Percentiles rank a stretch among this genome's conserved stretches.
These are phyloP conservation scores for Trachymyrmex cornetzi DNA, from an alignment of 1,140 invertebrate species.

Conservation along the genomic window DNA sequence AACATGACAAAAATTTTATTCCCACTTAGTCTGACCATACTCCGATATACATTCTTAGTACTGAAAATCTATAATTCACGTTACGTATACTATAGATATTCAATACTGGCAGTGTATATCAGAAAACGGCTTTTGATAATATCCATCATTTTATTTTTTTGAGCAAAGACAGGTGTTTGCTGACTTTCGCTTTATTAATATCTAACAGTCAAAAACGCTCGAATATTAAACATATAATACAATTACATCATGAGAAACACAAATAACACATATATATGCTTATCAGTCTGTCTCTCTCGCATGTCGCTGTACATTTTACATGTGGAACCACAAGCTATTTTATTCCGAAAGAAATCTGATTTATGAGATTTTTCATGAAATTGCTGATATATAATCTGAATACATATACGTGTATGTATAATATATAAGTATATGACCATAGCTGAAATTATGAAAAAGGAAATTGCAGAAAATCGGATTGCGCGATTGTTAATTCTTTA, in stretches of 20 bases:
- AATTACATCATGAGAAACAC: slow-evolving; percentile 35
- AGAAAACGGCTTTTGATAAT: background rate
- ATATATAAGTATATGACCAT: background rate
- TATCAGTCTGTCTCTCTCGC: slow-evolving; percentile 42
- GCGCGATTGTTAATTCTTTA: background rate
- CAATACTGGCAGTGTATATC: no score
- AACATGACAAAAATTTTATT: slow-evolving; percentile 18
- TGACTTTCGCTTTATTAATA: slow-evolving; percentile 54
- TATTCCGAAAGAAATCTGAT: background rate
- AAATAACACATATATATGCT: slow-evolving; percentile 10
- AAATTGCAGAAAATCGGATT: slow-evolving; percentile 35
- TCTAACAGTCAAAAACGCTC: slow-evolving; percentile 21
- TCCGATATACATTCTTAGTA: no score
- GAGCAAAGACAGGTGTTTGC: slow-evolving; percentile 67
- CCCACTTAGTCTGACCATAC: background rate
- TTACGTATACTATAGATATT: no score
- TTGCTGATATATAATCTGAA: background rate
- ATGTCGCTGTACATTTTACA: background rate
- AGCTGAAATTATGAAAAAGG: background rate
- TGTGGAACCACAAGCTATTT: background rate
- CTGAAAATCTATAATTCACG: no score
- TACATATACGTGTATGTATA: background rate
- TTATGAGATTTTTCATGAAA: slow-evolving; percentile 14
- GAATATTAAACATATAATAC: slow-evolving; percentile 50
- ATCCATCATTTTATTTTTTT: slow-evolving; percentile 39